Conservation (phyloP, 2,113 vertebrate genomes). For the Mus spicilegus region DNA sequence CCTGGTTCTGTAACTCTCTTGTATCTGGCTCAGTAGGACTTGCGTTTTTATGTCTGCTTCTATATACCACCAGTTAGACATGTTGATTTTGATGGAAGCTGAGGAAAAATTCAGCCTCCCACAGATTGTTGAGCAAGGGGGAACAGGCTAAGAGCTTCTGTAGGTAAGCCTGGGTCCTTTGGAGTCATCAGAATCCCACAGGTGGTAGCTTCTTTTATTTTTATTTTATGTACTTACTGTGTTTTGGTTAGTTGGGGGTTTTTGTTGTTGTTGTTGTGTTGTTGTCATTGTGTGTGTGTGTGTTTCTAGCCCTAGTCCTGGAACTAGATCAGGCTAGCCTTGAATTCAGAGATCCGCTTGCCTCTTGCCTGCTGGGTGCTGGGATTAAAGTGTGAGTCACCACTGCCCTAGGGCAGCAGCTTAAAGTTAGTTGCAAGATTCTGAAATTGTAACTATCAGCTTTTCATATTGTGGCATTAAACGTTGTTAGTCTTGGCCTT, state of each 20-base stretch:
- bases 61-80: neutral
- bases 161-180: neutral
- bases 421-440: slow-evolving; percentile 30
- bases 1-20: neutral
- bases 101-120: neutral
- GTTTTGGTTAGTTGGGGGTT: too few relatives aligned
- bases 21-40: neutral
- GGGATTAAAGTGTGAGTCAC: neutral
- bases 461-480: slow-evolving; percentile 13
- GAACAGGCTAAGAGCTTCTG: neutral
- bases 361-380: neutral
- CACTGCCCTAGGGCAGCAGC: neutral
- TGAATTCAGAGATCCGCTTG: neutral
- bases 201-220: neutral
- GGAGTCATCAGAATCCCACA: neutral
- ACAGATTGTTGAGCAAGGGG: neutral
- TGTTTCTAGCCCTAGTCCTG: neutral
- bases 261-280: neutral
- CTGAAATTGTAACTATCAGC: slow-evolving; percentile 14
- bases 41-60: neutral
- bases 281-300: neutral
- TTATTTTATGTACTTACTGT: neutral
- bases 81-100: neutral
- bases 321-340: neutral
- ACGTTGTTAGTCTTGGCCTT: neutral